Percentiles rank a stretch among this genome's conserved stretches.
phyloP scores from a whole-genome alignment of 2,888 invertebrate species.

The Petrolisthes cinctipes region DNA sequence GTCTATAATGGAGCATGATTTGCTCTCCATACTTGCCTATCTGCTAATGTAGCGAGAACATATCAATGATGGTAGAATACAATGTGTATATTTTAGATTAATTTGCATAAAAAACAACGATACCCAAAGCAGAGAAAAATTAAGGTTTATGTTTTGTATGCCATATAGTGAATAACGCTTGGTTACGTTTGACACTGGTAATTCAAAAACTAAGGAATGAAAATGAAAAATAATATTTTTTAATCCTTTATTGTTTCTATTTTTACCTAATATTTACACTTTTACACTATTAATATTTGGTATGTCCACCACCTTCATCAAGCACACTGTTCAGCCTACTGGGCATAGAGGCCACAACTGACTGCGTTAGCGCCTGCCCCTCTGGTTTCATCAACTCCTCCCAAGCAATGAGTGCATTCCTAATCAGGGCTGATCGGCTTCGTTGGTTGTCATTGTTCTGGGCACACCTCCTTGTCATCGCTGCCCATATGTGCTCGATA shows the following conservation, averaged over 20 bases:
- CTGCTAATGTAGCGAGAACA: no score
- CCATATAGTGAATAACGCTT: no score
- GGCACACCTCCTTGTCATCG: not conserved
- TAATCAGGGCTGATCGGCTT: not conserved
- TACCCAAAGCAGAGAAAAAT: no score
- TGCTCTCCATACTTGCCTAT: no score
- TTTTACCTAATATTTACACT: no score
- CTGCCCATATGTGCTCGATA: not conserved
- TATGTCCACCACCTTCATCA: not conserved
- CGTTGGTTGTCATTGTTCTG: not conserved
- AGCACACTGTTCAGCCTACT: no score
- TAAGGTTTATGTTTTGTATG: no score
- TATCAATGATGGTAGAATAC: no score
- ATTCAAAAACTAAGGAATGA: not conserved
- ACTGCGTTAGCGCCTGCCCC: not conserved
- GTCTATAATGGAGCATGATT: no score
- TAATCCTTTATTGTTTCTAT: not conserved
- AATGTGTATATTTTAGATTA: no score
- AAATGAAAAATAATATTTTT: not conserved
- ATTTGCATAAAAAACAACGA: no score
- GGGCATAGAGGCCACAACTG: not conserved
- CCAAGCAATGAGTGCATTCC: not conserved
- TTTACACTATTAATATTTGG: constrained; percentile 9
- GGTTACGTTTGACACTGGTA: constrained; percentile 3
- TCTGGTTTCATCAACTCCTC: not conserved